These are phyloP conservation scores for Apamea epomidion DNA, from an alignment of 2,888 invertebrate species.

Conservation along the genomic window DNA sequence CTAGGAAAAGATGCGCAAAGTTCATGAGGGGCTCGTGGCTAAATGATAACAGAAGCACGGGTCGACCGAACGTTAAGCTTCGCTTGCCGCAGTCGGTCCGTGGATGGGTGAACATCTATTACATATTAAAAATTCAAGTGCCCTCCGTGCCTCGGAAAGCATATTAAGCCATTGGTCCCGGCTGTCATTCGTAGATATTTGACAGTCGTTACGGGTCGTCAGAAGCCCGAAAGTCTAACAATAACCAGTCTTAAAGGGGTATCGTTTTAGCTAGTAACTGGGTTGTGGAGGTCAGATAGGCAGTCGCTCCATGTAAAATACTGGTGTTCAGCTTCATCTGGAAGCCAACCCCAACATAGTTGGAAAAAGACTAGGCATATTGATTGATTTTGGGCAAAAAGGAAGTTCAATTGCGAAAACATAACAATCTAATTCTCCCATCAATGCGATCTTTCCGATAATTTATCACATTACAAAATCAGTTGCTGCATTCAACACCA, in stretches of 20 bases:
- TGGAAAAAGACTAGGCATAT: not conserved
- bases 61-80: not conserved
- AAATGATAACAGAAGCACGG: no score
- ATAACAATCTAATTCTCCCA: not conserved
- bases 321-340: no score
- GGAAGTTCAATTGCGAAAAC: not conserved
- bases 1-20: not conserved
- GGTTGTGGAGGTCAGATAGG: no score
- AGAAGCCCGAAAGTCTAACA: no score
- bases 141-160: not conserved
- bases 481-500: constrained; percentile 1
- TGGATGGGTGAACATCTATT: not conserved
- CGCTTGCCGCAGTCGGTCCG: not conserved
- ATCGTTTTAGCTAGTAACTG: no score
- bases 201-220: not conserved
- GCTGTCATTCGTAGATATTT: not conserved
- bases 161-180: no score
- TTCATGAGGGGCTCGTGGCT: no score
- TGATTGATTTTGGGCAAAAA: not conserved
- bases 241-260: no score
- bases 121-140: not conserved
- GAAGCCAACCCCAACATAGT: no score
- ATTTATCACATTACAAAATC: not conserved
- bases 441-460: not conserved
- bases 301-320: no score